Evolutionary conservation across 2,113 vertebrate genomes (phyloP).

Genomic region (Pachyramphus minor): DNA sequence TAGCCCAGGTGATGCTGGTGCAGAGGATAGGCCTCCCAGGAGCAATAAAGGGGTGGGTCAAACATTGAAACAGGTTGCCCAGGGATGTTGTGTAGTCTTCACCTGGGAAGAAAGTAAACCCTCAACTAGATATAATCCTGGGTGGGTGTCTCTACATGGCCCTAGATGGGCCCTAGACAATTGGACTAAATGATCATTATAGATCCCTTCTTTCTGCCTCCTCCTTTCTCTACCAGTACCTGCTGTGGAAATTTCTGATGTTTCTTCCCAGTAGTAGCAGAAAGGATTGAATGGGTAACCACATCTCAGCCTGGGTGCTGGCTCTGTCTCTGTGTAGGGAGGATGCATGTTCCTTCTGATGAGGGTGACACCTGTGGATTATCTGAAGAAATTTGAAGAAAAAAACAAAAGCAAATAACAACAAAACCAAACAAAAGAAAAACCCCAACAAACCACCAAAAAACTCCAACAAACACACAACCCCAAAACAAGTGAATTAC

Average conservation of each 20-base stretch:
- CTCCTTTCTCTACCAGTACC: not conserved
- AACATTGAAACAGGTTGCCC: not conserved
- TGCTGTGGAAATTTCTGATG: not conserved
- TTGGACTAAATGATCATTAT: rapidly evolving
- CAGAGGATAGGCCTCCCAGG: not conserved
- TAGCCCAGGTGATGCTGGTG: not conserved
- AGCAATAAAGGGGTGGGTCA: too few relatives aligned
- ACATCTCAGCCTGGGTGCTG: not conserved
- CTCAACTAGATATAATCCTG: rapidly evolving
- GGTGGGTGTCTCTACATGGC: not conserved
- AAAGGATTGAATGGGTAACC: not conserved
- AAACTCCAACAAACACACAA: not conserved
- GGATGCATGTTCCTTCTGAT: rapidly evolving
- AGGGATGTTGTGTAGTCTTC: not conserved
- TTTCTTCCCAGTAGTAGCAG: not conserved
- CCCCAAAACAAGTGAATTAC: not conserved
- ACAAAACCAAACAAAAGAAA: too few relatives aligned
- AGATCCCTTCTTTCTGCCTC: not conserved
- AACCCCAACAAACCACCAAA: too few relatives aligned
- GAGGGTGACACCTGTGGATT: not conserved
- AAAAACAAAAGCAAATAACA: too few relatives aligned
- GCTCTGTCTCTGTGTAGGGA: not conserved
- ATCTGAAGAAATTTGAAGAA: not conserved
- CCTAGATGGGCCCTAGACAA: not conserved
- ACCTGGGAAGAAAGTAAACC: not conserved